A percentile compares a stretch with the other conserved stretches of the same genome.
Evolutionary conservation across 2,888 invertebrate species (phyloP).

Genomic region (Apoda limacodes): DNA sequence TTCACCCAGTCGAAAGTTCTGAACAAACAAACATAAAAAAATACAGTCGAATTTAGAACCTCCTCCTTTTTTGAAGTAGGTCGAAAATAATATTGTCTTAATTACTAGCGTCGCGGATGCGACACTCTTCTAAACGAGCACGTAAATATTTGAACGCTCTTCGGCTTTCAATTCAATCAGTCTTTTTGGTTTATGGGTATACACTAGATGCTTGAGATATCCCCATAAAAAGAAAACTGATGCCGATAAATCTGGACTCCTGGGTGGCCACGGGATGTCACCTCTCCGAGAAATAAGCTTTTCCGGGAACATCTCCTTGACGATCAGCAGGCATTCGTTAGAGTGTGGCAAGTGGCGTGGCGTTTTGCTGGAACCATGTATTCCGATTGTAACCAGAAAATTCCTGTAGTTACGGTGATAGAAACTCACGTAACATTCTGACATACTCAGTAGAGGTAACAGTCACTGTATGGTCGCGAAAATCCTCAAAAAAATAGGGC

Average conservation of each 20-base stretch:
- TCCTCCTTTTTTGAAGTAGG: too few relatives aligned
- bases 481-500: conserved; percentile 18
- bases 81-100: too few relatives aligned
- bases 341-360: conserved; percentile 19
- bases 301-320: conserved; percentile 17
- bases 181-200: conserved; percentile 12
- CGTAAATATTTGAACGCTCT: too few relatives aligned
- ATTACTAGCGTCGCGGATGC: too few relatives aligned
- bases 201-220: conserved; percentile 15
- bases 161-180: too few relatives aligned
- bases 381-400: conserved; percentile 11
- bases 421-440: conserved; percentile 12
- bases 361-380: conserved; percentile 16
- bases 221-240: conserved; percentile 14
- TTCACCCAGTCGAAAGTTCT: too few relatives aligned
- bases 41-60: too few relatives aligned
- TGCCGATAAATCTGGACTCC: conserved; percentile 18
- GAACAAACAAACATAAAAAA: too few relatives aligned
- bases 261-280: conserved; percentile 19
- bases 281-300: conserved; percentile 16
- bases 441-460: conserved; percentile 14
- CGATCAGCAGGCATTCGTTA: conserved; percentile 14
- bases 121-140: too few relatives aligned
- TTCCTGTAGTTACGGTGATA: conserved; percentile 8
- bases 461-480: conserved; percentile 9